These are phyloP conservation scores for Lepilemur septentrionalis DNA, from an alignment of 2,797 vertebrate genomes.

Conservation along the genomic window DNA sequence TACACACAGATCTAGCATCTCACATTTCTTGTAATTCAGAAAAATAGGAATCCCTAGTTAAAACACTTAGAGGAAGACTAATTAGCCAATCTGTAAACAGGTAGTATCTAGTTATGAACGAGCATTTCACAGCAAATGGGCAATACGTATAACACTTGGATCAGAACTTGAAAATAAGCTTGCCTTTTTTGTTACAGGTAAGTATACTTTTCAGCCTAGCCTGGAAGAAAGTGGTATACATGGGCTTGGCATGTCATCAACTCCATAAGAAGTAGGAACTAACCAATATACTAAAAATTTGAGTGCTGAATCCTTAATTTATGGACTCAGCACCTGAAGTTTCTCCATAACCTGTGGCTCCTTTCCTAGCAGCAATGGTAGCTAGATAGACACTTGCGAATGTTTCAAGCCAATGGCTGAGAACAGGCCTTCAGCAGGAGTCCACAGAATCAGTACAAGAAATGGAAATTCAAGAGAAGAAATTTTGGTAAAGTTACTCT, in stretches of 20 bases:
- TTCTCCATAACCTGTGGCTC: not conserved
- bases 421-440: not conserved
- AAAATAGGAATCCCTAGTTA: not conserved
- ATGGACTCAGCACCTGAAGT: not conserved
- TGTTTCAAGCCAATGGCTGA: not conserved
- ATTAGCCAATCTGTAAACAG: not conserved
- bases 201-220: not conserved
- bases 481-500: not conserved
- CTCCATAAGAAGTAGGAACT: not conserved
- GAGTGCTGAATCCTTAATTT: not conserved
- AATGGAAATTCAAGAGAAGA: not conserved
- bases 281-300: not conserved
- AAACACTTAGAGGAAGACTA: not conserved
- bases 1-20: not conserved
- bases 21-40: not conserved
- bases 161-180: not conserved
- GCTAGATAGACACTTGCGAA: not conserved
- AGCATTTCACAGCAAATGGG: not conserved
- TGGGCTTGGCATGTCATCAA: fast-evolving
- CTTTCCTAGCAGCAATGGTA: not conserved
- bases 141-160: fast-evolving
- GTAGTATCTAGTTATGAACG: not conserved
- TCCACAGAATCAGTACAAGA: not conserved
- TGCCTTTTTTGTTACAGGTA: not conserved
- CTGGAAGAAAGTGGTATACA: not conserved